Evolutionary conservation across 1,140 invertebrate species (phyloP).

Genomic region (Fopius arisanus): DNA sequence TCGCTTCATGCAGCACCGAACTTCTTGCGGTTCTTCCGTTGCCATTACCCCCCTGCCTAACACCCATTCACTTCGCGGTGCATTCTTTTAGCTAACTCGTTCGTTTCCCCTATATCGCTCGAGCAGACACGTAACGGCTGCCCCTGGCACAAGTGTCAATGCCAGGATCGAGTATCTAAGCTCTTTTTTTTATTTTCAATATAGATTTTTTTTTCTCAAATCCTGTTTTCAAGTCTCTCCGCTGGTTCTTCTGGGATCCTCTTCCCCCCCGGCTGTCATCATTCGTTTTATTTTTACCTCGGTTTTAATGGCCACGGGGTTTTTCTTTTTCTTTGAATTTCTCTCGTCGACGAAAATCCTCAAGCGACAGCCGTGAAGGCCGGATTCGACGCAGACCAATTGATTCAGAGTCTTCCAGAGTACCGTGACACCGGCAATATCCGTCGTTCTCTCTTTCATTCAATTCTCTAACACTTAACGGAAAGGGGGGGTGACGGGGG

Average conservation of each 20-base stretch:
- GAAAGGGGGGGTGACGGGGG: neutral
- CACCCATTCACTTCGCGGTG: slow-evolving; percentile 25
- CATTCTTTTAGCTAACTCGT: slow-evolving; percentile 19
- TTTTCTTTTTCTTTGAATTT: neutral
- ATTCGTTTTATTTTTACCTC: no score
- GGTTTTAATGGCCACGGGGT: no score
- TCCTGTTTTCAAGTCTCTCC: neutral
- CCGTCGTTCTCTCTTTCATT: neutral
- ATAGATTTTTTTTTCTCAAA: neutral
- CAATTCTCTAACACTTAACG: neutral
- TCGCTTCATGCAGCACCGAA: slow-evolving; percentile 43
- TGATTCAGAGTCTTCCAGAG: neutral
- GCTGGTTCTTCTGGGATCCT: neutral
- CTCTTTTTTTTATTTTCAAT: neutral
- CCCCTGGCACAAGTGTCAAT: neutral
- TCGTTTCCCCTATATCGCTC: slow-evolving; percentile 19
- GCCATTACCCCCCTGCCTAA: neutral
- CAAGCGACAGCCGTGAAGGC: neutral
- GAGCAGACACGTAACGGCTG: neutral
- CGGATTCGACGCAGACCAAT: neutral
- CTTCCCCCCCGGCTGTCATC: no score
- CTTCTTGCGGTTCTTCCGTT: slow-evolving; percentile 35
- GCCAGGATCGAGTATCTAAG: neutral
- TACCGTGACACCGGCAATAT: neutral
- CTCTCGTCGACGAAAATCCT: neutral